phyloP scores from a whole-genome alignment of 2,113 vertebrate genomes.

The Lethenteron camtschaticum region DNA sequence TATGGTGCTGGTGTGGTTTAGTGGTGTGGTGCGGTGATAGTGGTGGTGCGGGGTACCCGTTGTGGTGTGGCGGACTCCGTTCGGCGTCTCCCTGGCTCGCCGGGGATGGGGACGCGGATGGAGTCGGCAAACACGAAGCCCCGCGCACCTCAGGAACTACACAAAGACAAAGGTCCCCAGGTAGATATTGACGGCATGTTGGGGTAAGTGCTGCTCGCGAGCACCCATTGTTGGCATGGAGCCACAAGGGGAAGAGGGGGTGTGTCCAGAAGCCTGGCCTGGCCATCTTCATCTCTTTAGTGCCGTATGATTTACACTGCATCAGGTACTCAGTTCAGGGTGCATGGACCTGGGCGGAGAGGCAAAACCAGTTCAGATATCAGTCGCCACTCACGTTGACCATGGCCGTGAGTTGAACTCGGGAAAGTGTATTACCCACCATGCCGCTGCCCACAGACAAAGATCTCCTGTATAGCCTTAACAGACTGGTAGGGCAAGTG shows the following conservation, averaged over 20 bases:
- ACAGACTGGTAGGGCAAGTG: too few relatives aligned
- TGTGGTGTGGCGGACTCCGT: slow-evolving; percentile 11
- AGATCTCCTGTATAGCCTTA: too few relatives aligned
- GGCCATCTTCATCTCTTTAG: background rate
- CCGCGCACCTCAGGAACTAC: slow-evolving; percentile 17
- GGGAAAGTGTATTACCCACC: too few relatives aligned
- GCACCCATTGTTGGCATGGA: background rate
- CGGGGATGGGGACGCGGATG: slow-evolving; percentile 26
- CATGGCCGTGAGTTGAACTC: too few relatives aligned
- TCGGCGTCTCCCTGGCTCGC: slow-evolving; percentile 19
- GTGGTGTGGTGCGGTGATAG: too few relatives aligned
- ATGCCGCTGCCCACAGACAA: too few relatives aligned
- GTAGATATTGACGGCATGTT: background rate
- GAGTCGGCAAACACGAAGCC: slow-evolving; percentile 33
- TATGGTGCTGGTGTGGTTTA: too few relatives aligned
- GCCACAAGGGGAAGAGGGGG: background rate
- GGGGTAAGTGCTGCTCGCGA: slow-evolving; percentile 17
- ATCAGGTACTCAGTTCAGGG: background rate
- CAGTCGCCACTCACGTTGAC: too few relatives aligned
- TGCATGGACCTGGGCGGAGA: too few relatives aligned
- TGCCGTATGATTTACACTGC: background rate
- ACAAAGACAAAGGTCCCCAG: background rate
- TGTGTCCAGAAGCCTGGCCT: background rate
- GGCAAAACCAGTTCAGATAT: too few relatives aligned
- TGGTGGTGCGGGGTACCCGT: background rate